Percentiles rank a stretch among this genome's conserved stretches.
These are phyloP conservation scores for Cheilosia variabilis DNA, from an alignment of 2,888 invertebrate species.

Conservation along the genomic window DNA sequence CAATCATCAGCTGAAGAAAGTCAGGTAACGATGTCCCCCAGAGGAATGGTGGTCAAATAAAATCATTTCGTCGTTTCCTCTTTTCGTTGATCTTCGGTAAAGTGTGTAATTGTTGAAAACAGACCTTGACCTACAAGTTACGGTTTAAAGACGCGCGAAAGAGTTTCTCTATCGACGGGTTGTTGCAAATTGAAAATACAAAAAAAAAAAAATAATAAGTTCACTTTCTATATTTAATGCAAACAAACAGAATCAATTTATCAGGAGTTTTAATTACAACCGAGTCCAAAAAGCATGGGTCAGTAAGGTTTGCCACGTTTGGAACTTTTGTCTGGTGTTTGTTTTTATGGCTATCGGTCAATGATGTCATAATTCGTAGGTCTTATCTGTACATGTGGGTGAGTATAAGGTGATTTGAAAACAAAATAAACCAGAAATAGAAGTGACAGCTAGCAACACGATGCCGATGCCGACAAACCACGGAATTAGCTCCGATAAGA, in stretches of 20 bases:
- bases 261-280: conserved; percentile 19
- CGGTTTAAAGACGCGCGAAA: neutral
- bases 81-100: conserved; percentile 6
- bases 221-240: neutral
- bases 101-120: neutral
- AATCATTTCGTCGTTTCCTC: neutral
- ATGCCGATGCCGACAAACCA: neutral
- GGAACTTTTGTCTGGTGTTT: neutral
- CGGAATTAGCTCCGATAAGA: neutral
- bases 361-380: neutral
- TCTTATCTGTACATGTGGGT: neutral
- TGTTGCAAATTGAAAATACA: neutral
- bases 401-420: neutral
- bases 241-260: neutral
- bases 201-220: neutral
- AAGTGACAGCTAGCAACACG: neutral
- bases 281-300: conserved; percentile 34
- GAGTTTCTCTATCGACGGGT: conserved; percentile 7
- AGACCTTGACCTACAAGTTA: conserved; percentile 20
- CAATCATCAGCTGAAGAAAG: neutral
- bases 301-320: neutral
- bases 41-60: neutral
- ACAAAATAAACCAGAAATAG: neutral
- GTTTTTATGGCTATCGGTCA: neutral
- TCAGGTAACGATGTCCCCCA: neutral